Evolutionary conservation across 1,140 invertebrate genomes (phyloP), one percentile per base, ranked within the genome.

Genomic region (Limonius californicus): DNA sequence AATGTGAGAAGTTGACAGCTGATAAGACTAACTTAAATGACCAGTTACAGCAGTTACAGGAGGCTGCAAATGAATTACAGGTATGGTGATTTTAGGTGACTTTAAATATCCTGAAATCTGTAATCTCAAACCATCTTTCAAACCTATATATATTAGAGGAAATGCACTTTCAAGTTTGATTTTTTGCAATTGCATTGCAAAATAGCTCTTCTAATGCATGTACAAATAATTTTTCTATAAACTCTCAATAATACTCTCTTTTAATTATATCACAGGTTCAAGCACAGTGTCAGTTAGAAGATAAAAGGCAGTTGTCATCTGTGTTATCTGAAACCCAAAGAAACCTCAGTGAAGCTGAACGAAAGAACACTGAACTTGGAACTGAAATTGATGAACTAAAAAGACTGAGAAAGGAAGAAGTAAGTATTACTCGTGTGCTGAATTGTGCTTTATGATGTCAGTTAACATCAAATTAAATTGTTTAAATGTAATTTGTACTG

Each of bases 11-110:
- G 69, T 67, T 89, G 53, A 84, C 86, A 15, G 83, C 86, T 18
- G 91, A 95, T 67, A 88, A 88, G 57, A 70, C 83, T 0, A 83
- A 85, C 11, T 73, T 92, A 9, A 81, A 84, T 57, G 82, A 84
- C 12, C 89, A 94, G 68, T 75, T 90, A 45, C 85, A 91, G 64
- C 78, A 84, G 0, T 77, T 92, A 1, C 85, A 90, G 59, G 89
- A 94, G 55, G 86, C 85, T 15, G 77, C 87, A 4, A 81, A 85
- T 9, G 90, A 93, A 63, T 74, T 93, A 32, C 89, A 93, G 72
- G 85, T 82, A 71, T n/a, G 55, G 19, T 53, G 11, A 27, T 12
- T 45, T 4, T 27, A 9, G 3, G 23, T 27, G 21, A 54, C 11
- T 55, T 55, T 61, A 30, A 8, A 43, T 43, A 43, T 43, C n/a